Evolutionary conservation across 2,113 vertebrate species (phyloP).

Genomic region (Echinops telfairi): DNA sequence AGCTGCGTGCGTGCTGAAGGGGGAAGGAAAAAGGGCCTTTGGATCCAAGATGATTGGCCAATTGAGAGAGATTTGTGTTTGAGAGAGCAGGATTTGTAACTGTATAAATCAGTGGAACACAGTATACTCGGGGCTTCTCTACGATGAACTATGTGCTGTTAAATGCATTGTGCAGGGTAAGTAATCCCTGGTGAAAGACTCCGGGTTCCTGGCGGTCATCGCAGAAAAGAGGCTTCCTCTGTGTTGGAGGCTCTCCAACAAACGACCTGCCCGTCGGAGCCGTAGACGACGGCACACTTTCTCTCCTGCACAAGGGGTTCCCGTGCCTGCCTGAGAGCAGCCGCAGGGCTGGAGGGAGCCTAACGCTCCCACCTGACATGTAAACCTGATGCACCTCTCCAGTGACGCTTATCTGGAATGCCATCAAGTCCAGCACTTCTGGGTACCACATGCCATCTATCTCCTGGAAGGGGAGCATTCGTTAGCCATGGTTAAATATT

Average conservation of each 20-base stretch:
- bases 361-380: slow-evolving; percentile 68
- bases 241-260: slow-evolving; percentile 38
- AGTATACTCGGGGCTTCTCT: slow-evolving; percentile 76
- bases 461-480: slow-evolving; percentile 83
- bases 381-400: slow-evolving; percentile 68
- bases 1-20: slow-evolving; percentile 82
- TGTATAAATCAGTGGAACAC: slow-evolving; percentile 83
- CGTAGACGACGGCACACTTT: neutral
- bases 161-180: slow-evolving; percentile 76
- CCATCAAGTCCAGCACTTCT: slow-evolving; percentile 83
- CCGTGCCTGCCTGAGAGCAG: slow-evolving; percentile 37
- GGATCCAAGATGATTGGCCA: slow-evolving; percentile 80
- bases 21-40: slow-evolving; percentile 76
- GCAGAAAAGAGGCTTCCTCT: neutral
- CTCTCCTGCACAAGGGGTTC: neutral
- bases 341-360: slow-evolving; percentile 49
- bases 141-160: slow-evolving; percentile 81
- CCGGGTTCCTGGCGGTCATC: slow-evolving; percentile 29
- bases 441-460: slow-evolving; percentile 48
- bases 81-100: slow-evolving; percentile 83
- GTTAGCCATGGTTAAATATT: slow-evolving; percentile 84
- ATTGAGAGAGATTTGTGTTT: slow-evolving; percentile 82
- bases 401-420: slow-evolving; percentile 83
- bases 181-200: slow-evolving; percentile 53
- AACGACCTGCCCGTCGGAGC: neutral